Evolutionary conservation across 2,888 invertebrate genomes (phyloP), one percentile per base, ranked within the genome.

Genomic region (Podotricha telesiphe): DNA sequence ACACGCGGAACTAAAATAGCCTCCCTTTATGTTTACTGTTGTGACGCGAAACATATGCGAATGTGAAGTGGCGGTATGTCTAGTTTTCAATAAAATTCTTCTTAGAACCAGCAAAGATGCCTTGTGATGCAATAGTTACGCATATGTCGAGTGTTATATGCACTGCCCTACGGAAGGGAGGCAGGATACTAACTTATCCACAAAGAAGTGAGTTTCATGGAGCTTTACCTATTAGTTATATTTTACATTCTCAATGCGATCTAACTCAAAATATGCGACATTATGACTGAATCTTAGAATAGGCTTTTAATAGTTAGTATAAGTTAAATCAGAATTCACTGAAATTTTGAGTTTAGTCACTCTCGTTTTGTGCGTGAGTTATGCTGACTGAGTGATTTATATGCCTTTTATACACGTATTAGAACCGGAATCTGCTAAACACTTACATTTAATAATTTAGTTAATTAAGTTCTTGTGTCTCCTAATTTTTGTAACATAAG

Each of bases 1-100:
- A 86, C 85, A 85, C 79, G 80, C 79, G 77, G 34, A 77, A 79
- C 82, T 82, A 83, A 85, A 75, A 76, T 70, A 74, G 53, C 55
- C 55, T 64, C 70, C 68, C 69, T 73, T 76, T 74, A 71, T 74
- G 71, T 67, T 59, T 59, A 59, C n/a, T 74, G 63, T 74, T 68
- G 42, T 61, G 66, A 68, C 67, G 67, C 69, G 67, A 67, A 71
- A 70, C 58, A 65, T 69, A 69, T 69, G 66, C 59, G 8, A 62
- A 48, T 62, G 59, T 47, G 37, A 68, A 64, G 69, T 55, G 68
- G 59, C 61, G 63, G 50, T 66, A 64, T 67, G 59, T 63, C 58
- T 42, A 65, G 51, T 28, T 37, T 20, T 55, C 20, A 17, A 51
- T 55, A 15, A 28, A 47, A 28, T 51, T 50, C n/a, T n/a, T 48